Evolutionary conservation across 2,888 invertebrate genomes (phyloP).

Genomic region (Julus scanicus): DNA sequence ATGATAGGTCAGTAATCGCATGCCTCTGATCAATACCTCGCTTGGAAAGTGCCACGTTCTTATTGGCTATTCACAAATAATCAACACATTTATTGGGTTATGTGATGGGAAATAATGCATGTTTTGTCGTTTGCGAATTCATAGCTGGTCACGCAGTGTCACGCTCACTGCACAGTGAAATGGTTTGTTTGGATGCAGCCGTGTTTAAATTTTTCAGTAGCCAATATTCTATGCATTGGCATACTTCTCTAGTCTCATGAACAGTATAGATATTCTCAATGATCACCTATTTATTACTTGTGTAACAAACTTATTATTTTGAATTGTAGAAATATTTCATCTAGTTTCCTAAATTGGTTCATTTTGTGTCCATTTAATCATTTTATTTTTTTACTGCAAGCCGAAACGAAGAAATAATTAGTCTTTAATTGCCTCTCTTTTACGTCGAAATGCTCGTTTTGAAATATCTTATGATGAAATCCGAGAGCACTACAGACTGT

Average conservation of each 20-base stretch:
- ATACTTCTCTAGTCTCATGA: too few species aligned
- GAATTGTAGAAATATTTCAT: too few species aligned
- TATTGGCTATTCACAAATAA: not conserved
- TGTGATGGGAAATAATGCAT: not conserved
- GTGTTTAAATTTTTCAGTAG: too few species aligned
- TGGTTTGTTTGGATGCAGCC: not conserved
- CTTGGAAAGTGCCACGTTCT: not conserved
- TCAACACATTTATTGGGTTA: not conserved
- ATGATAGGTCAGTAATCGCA: not conserved
- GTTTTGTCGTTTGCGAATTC: not conserved
- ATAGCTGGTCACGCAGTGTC: not conserved
- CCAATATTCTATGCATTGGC: too few species aligned
- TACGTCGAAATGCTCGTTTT: not conserved
- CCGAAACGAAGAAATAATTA: not conserved
- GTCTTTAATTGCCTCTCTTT: not conserved
- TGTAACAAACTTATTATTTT: too few species aligned
- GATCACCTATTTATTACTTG: too few species aligned
- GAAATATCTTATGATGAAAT: not conserved
- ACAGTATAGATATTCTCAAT: too few species aligned
- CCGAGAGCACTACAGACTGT: not conserved
- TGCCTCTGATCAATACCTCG: not conserved
- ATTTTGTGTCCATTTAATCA: too few species aligned
- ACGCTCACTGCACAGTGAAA: not conserved
- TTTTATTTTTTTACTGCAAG: too few species aligned
- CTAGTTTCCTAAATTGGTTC: too few species aligned